Evolutionary conservation across 2,113 vertebrate species (phyloP), one percentile per base, ranked within the genome.

Genomic region (Sebastes schlegelii): DNA sequence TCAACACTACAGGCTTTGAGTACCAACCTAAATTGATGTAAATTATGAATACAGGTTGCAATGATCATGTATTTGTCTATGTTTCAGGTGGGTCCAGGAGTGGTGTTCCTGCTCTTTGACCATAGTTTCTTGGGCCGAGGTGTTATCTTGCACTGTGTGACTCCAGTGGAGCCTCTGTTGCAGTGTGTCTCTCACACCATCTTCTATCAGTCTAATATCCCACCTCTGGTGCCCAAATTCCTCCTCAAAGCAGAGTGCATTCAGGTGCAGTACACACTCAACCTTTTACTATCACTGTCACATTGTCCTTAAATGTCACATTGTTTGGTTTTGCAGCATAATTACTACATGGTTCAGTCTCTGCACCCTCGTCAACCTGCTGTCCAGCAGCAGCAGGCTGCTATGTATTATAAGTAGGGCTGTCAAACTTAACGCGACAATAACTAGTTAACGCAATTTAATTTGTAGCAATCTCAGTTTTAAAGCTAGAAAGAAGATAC

Each of bases 171-270:
- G 80, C 96, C 96, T 1, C 92, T 97, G 63, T 83, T 97, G 82
- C 97, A 97, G 92, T 94, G 89, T 0, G 96, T 96, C 9, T 87
- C 95, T 6, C 97, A 97, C 92, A 94, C 85, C 57, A 96, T 97
- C 83, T 97, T 95, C 91, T 97, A 95, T 79, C 95, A 96, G 92
- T 87, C 86, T 5, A 95, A 78, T 9, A 54, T 96, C 1, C 96
- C 92, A 0, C 79, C 94, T 3, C 61, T 95, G 45, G 89, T 97
- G 49, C 96, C 97, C 79, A 97, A 96, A 79, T 94, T 97, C 88
- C 91, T 97, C 54, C 92, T 97, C 52, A 94, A 67, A 63, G 95
- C 92, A 1, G 97, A 97, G 79, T 92, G 93, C 58, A 92, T 95
- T 46, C 97, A 97, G 96, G 97, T 97, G 79, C 77, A 58, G 49